Conservation (phyloP, 2,113 vertebrate species). For the Epinephelus lanceolatus region DNA sequence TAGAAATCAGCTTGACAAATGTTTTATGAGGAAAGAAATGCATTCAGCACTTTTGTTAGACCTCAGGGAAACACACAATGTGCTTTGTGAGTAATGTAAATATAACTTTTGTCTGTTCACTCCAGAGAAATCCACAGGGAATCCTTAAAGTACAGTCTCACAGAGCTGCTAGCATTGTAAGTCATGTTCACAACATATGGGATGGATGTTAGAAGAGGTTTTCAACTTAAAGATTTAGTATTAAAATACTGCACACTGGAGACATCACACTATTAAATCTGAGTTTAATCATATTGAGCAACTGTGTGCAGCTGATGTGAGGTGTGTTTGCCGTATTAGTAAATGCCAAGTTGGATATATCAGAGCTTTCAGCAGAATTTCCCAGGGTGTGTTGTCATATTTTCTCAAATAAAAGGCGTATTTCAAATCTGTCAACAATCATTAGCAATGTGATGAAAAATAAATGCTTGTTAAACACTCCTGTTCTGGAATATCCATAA, state of each 20-base stretch:
- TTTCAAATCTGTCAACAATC: constrained; percentile 1
- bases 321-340: neutral
- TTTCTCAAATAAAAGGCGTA: neutral
- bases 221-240: neutral
- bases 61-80: neutral
- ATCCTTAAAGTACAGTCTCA: neutral
- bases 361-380: neutral
- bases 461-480: neutral
- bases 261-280: neutral
- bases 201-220: neutral
- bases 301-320: neutral
- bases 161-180: neutral
- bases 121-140: neutral
- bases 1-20: neutral
- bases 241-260: neutral
- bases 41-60: no score
- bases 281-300: neutral
- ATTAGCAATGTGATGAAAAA: neutral
- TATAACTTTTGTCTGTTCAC: neutral
- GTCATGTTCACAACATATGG: neutral
- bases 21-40: no score
- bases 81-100: neutral
- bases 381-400: neutral
- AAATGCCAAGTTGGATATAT: neutral
- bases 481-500: neutral